A percentile compares a stretch with the other conserved stretches of the same genome.
These are phyloP conservation scores for Villa cingulata DNA, from an alignment of 2,888 invertebrate species.

Conservation along the genomic window DNA sequence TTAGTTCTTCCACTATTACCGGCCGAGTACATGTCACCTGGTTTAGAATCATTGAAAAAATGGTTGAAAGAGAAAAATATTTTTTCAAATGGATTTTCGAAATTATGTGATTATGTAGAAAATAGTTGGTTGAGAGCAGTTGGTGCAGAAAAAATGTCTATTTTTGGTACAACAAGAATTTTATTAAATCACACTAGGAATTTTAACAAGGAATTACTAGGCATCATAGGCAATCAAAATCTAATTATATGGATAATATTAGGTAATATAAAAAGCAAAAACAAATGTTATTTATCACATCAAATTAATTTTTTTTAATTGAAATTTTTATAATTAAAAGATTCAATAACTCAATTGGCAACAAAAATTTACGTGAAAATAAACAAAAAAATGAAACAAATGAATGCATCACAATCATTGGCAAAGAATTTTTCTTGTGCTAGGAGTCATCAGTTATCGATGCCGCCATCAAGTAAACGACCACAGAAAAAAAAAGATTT, in stretches of 20 bases:
- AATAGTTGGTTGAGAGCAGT: constrained; percentile 18
- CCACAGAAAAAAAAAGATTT: constrained; percentile 15
- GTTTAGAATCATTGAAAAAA: constrained; percentile 20
- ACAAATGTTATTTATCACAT: too few species aligned
- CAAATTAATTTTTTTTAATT: too few species aligned
- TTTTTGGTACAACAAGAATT: constrained; percentile 20
- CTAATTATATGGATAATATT: constrained; percentile 20
- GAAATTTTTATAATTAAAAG: constrained; percentile 7
- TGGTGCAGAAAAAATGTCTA: constrained; percentile 23
- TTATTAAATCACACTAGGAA: constrained; percentile 20
- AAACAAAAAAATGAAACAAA: constrained; percentile 10
- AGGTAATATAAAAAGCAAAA: constrained; percentile 5
- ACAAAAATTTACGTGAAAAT: constrained; percentile 18
- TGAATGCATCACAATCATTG: constrained; percentile 4
- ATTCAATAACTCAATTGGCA: constrained; percentile 18
- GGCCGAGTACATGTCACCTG: constrained; percentile 21
- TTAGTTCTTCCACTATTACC: constrained; percentile 21
- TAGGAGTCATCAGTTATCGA: neutral
- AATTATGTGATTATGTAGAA: constrained; percentile 20
- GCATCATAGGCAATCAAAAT: constrained; percentile 13
- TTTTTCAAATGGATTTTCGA: constrained; percentile 12
- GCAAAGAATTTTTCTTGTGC: neutral
- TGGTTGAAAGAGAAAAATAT: constrained; percentile 22
- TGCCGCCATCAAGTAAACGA: neutral
- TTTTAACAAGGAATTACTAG: constrained; percentile 19